These are phyloP conservation scores for Mastomys coucha DNA, from an alignment of 2,113 vertebrate species.

Conservation along the genomic window DNA sequence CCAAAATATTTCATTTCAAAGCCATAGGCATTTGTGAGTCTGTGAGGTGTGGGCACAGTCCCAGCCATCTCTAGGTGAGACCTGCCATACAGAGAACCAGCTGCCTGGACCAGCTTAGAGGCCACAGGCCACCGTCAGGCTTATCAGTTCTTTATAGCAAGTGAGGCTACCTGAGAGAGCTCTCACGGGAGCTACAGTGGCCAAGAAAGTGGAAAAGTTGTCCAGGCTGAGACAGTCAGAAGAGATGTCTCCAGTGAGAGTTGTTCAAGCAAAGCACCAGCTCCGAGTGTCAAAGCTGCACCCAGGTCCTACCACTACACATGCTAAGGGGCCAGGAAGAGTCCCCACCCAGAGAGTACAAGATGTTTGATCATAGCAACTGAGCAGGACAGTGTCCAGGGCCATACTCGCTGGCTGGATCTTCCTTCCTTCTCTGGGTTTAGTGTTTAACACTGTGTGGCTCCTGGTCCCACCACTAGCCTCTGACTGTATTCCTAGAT, in stretches of 20 bases:
- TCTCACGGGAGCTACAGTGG: rapidly evolving
- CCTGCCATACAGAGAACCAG: background rate
- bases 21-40: background rate
- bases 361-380: background rate
- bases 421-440: background rate
- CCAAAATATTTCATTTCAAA: background rate
- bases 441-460: background rate
- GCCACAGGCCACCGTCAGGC: background rate
- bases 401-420: too few species aligned
- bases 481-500: background rate
- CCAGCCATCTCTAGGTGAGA: background rate
- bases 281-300: background rate
- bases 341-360: too few species aligned
- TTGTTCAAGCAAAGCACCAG: background rate
- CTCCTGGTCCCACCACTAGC: background rate
- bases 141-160: rapidly evolving
- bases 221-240: background rate
- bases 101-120: background rate
- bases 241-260: background rate
- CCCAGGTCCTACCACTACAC: background rate
- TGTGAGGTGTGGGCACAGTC: background rate
- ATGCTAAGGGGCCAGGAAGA: background rate
- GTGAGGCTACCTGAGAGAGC: background rate
- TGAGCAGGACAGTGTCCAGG: background rate
- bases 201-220: background rate